Percentiles rank a stretch among this genome's conserved stretches.
Conservation (phyloP, 1,140 invertebrate species). For the Nautilus pompilius region DNA sequence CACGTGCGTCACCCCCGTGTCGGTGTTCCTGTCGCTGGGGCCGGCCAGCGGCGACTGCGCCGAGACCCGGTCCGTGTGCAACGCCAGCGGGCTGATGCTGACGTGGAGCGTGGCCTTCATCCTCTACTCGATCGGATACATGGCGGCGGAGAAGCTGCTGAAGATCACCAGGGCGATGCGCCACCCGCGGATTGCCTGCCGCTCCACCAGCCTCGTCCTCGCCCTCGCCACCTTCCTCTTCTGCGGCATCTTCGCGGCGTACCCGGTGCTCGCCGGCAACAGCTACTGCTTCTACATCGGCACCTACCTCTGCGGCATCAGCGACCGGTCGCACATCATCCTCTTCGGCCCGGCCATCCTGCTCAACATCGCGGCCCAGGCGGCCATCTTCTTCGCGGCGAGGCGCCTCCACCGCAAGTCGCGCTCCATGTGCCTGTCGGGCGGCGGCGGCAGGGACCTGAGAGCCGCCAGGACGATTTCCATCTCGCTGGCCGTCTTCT, state of each 20-base stretch:
- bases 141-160: background rate
- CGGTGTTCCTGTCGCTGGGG: background rate
- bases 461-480: background rate
- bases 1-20: background rate
- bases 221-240: background rate
- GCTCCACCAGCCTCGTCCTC: background rate
- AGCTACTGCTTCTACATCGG: background rate
- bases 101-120: background rate
- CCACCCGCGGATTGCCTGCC: background rate
- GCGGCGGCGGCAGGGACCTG: background rate
- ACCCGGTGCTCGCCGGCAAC: background rate
- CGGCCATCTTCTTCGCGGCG: background rate
- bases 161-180: background rate
- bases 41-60: background rate
- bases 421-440: background rate
- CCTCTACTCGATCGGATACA: background rate
- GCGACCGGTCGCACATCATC: background rate
- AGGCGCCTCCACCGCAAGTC: background rate
- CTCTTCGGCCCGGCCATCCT: background rate
- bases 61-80: background rate
- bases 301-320: background rate
- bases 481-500: background rate
- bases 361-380: background rate
- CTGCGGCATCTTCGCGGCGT: background rate
- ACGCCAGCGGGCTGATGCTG: background rate